phyloP scores from a whole-genome alignment of 2,113 vertebrate species.

The Paramormyrops kingsleyae region DNA sequence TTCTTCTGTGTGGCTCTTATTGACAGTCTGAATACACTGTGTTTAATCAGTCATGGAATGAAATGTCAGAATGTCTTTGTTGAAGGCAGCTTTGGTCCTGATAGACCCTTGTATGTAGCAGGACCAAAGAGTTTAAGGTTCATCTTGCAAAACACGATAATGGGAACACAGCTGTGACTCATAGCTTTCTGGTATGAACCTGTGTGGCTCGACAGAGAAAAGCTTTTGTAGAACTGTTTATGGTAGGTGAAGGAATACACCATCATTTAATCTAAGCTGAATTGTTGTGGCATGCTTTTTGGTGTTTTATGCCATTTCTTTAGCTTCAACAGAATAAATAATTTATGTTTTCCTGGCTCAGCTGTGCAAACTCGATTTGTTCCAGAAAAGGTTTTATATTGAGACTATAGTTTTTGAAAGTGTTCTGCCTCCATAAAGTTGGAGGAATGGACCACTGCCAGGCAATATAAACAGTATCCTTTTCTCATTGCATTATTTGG shows the following conservation, averaged over 20 bases:
- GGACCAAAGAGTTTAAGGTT: background rate
- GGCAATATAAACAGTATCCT: conserved; percentile 32
- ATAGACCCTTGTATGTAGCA: background rate
- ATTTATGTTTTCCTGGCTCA: background rate
- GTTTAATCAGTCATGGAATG: background rate
- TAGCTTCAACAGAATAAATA: background rate
- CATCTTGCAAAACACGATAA: background rate
- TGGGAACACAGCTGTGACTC: background rate
- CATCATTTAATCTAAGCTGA: background rate
- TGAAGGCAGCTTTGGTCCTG: background rate
- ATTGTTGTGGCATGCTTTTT: background rate
- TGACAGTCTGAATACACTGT: background rate
- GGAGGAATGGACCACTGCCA: background rate
- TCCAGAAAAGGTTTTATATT: background rate
- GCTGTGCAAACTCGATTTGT: conserved; percentile 7
- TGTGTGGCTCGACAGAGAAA: background rate
- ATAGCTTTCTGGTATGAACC: background rate
- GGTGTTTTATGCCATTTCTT: background rate
- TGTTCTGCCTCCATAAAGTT: background rate
- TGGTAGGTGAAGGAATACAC: background rate
- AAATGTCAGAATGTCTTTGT: background rate
- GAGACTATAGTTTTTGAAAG: conserved; percentile 1
- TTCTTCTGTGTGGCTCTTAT: background rate
- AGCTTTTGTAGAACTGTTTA: background rate
- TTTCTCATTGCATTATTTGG: conserved; percentile 38